A percentile compares a stretch with the other conserved stretches of the same genome.
phyloP scores from a whole-genome alignment of 2,888 invertebrate species.

The Strigamia crassipes region DNA sequence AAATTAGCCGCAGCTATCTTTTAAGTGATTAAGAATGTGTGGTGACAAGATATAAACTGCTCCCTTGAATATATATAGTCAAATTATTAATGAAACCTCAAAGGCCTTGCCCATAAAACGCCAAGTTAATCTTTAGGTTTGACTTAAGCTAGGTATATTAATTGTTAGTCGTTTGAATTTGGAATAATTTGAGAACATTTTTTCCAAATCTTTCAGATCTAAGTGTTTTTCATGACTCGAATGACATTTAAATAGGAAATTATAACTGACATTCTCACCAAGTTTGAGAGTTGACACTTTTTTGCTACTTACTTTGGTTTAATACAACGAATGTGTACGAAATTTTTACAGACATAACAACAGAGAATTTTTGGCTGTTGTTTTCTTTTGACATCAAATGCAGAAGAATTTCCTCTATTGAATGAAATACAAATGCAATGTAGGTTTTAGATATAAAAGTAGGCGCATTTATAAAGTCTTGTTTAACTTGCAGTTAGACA shows the following conservation, averaged over 20 bases:
- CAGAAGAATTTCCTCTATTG: not conserved
- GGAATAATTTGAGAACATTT: not conserved
- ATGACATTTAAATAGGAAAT: not conserved
- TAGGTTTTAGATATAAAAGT: too few relatives aligned
- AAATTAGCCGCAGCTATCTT: constrained; percentile 17
- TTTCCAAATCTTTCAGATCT: not conserved
- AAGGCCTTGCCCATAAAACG: not conserved
- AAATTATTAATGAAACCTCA: constrained; percentile 26
- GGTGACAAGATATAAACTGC: constrained; percentile 27
- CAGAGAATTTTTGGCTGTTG: too few relatives aligned
- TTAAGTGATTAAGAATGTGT: constrained; percentile 20
- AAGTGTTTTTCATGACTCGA: not conserved
- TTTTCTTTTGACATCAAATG: not conserved
- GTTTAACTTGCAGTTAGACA: too few relatives aligned
- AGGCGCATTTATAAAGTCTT: too few relatives aligned
- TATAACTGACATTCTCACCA: not conserved
- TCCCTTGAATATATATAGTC: constrained; percentile 15
- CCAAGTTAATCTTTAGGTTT: not conserved
- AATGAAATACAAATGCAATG: not conserved
- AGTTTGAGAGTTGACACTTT: too few relatives aligned
- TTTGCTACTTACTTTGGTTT: too few relatives aligned
- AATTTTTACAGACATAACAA: too few relatives aligned
- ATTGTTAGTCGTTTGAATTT: not conserved
- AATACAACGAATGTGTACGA: too few relatives aligned
- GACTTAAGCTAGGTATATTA: not conserved